These are phyloP conservation scores for Rhizoglyphus robini DNA, from an alignment of 1,140 invertebrate species.

Conservation along the genomic window DNA sequence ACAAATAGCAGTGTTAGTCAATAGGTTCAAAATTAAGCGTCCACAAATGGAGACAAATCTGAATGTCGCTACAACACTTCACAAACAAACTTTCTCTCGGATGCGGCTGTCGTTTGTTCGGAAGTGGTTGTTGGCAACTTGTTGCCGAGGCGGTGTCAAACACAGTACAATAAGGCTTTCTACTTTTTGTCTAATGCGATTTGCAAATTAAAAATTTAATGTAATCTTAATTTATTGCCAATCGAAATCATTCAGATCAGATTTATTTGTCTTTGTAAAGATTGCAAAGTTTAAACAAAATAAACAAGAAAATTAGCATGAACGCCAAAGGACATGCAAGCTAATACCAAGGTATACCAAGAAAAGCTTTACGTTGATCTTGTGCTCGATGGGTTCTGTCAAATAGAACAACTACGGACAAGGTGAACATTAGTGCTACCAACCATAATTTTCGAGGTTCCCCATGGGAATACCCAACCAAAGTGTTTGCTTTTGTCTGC, in stretches of 20 bases:
- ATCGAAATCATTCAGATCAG: not conserved
- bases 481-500: conserved; percentile 3
- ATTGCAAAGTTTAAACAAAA: conserved; percentile 3
- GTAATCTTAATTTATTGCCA: conserved; percentile 11
- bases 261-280: not conserved
- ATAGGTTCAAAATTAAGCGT: conserved; percentile 2
- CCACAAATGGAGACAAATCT: conserved; percentile 8
- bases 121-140: not conserved
- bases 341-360: not conserved
- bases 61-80: not conserved
- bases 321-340: not conserved
- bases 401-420: not conserved
- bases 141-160: not conserved
- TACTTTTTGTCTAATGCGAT: conserved; percentile 4
- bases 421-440: not conserved
- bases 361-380: conserved; percentile 2
- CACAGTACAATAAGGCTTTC: conserved; percentile 10
- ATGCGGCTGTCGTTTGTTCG: not conserved
- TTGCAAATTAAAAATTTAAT: not conserved
- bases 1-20: not conserved
- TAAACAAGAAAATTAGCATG: not conserved
- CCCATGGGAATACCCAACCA: no score
- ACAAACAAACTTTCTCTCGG: not conserved
- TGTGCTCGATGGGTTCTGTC: not conserved
- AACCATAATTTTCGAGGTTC: conserved; percentile 18